Evolutionary conservation across 2,797 vertebrate species (phyloP).

Genomic region (Parotocinclus haroldoi): DNA sequence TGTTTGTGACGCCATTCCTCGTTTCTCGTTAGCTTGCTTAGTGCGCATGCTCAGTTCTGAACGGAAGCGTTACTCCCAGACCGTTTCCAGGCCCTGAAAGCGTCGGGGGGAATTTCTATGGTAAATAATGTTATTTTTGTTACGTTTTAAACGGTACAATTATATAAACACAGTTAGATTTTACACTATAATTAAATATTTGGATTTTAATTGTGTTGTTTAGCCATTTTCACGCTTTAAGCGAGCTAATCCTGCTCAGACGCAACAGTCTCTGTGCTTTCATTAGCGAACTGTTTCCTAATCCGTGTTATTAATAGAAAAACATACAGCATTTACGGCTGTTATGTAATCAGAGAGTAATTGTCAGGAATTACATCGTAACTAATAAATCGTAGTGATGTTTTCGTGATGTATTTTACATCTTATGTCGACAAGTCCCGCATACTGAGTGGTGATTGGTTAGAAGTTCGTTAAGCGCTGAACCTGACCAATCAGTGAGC

Average conservation of each 20-base stretch:
- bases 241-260: too few relatives aligned
- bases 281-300: not conserved
- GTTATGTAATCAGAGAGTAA: too few relatives aligned
- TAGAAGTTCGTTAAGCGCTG: not conserved
- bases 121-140: constrained; percentile 55
- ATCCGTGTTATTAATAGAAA: too few relatives aligned
- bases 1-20: not conserved
- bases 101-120: constrained; percentile 74
- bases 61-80: constrained; percentile 66
- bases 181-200: too few relatives aligned
- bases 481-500: constrained; percentile 3
- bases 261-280: not conserved
- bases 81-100: constrained; percentile 62
- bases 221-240: not conserved
- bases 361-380: too few relatives aligned
- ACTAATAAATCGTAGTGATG: too few relatives aligned
- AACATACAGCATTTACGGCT: too few relatives aligned
- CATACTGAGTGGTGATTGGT: not conserved
- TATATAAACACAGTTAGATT: too few relatives aligned
- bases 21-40: not conserved
- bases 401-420: too few relatives aligned
- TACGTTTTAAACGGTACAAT: too few relatives aligned
- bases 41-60: constrained; percentile 17
- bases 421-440: not conserved
- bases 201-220: not conserved